Conservation (phyloP, 1,140 invertebrate species). For the Augochlora pura region DNA sequence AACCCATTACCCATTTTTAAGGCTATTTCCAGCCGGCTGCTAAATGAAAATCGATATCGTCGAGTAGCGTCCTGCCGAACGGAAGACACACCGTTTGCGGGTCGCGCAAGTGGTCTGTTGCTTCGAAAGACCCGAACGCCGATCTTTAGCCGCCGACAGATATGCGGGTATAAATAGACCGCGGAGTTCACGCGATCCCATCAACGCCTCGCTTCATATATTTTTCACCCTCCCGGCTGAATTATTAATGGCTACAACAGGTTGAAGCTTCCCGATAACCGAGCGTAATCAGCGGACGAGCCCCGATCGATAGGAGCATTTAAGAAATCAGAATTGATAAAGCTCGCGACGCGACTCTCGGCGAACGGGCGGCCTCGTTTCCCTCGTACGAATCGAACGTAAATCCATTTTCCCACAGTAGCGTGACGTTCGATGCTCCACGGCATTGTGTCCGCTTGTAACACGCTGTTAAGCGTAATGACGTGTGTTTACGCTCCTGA, state of each 20-base stretch:
- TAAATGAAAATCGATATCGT: too few species aligned
- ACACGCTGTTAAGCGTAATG: slow-evolving; percentile 30
- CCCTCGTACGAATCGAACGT: background rate
- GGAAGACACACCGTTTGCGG: background rate
- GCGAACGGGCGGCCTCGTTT: background rate
- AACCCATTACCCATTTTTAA: background rate
- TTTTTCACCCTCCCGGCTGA: background rate
- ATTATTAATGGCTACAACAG: background rate
- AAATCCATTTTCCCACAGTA: slow-evolving; percentile 5
- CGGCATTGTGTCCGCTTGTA: background rate
- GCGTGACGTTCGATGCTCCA: background rate
- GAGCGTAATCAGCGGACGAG: too few species aligned
- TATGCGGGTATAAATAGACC: background rate
- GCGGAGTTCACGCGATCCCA: background rate
- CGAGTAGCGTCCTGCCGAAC: too few species aligned
- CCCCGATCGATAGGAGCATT: too few species aligned
- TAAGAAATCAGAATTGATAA: background rate
- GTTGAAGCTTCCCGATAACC: background rate
- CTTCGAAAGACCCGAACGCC: background rate
- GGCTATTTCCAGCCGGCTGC: too few species aligned
- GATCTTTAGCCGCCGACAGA: background rate
- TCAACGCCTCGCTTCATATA: background rate
- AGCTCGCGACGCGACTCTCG: too few species aligned
- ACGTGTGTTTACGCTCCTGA: slow-evolving; percentile 37
- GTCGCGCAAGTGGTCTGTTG: background rate